A percentile compares a stretch with the other conserved stretches of the same genome.
These are phyloP conservation scores for Cerastis rubricosa DNA, from an alignment of 2,888 invertebrate species.

Conservation along the genomic window DNA sequence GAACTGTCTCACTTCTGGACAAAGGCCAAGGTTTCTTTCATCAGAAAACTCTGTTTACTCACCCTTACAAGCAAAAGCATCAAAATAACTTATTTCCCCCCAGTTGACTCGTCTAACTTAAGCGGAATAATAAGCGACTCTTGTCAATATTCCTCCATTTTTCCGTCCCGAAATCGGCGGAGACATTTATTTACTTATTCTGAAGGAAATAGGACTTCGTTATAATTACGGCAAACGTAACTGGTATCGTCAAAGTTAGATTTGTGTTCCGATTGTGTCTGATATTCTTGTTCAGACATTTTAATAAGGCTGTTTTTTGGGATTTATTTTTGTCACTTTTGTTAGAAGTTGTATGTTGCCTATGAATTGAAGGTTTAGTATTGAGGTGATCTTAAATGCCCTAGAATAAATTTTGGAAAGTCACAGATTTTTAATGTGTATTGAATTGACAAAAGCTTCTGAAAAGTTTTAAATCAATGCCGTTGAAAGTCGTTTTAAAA, in stretches of 20 bases:
- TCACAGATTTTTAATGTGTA: too few species aligned
- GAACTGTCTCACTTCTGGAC: not conserved
- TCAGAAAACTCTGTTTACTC: constrained; percentile 17
- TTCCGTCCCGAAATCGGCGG: constrained; percentile 23
- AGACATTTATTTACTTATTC: constrained; percentile 45
- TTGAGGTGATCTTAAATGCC: not conserved
- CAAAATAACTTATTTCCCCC: constrained; percentile 58
- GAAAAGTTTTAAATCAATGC: too few species aligned
- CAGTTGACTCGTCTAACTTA: constrained; percentile 54
- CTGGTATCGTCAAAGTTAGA: constrained; percentile 64
- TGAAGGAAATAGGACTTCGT: constrained; percentile 40
- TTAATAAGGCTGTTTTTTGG: constrained; percentile 66
- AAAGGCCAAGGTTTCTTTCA: not conserved
- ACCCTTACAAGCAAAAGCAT: constrained; percentile 14
- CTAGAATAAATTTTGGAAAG: not conserved
- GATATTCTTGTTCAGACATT: constrained; percentile 67
- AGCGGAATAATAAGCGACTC: constrained; percentile 52
- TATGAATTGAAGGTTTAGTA: not conserved
- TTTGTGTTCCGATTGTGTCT: constrained; percentile 69
- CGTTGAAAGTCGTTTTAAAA: too few species aligned
- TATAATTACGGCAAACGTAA: constrained; percentile 55
- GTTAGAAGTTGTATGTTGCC: too few species aligned
- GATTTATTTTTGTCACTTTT: constrained; percentile 15
- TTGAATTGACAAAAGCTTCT: too few species aligned
- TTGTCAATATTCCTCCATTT: constrained; percentile 48